These are phyloP conservation scores for Agriopis leucophaearia DNA, from an alignment of 2,888 invertebrate species.

Conservation along the genomic window DNA sequence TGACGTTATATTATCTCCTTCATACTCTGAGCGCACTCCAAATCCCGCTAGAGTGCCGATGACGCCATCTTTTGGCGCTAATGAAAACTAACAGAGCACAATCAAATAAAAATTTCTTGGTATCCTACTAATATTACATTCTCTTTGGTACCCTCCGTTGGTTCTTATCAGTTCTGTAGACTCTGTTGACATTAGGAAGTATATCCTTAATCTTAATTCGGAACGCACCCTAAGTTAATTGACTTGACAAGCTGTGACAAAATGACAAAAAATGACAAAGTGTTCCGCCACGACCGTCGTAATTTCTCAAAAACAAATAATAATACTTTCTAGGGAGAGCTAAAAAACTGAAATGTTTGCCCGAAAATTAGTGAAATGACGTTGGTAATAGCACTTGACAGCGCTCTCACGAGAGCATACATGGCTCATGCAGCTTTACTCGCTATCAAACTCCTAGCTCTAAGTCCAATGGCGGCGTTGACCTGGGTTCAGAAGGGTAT, in stretches of 20 bases:
- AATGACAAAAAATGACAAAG: constrained; percentile 1
- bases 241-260: background rate
- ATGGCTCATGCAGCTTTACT: constrained; percentile 67
- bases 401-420: constrained; percentile 60
- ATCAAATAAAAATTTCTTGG: too few relatives aligned
- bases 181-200: too few relatives aligned
- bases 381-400: constrained; percentile 56
- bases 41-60: too few relatives aligned
- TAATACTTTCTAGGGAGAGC: background rate
- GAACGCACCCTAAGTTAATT: too few relatives aligned
- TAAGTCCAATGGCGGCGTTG: constrained; percentile 64
- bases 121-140: too few relatives aligned
- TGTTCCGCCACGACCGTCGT: background rate
- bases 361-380: constrained; percentile 41
- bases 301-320: background rate
- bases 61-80: too few relatives aligned
- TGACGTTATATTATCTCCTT: too few relatives aligned
- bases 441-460: constrained; percentile 59
- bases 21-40: too few relatives aligned
- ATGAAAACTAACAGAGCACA: too few relatives aligned
- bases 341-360: background rate
- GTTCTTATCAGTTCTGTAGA: too few relatives aligned
- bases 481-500: constrained; percentile 64
- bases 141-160: too few relatives aligned
- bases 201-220: too few relatives aligned